A percentile compares a stretch with the other conserved stretches of the same genome.
These are phyloP conservation scores for Caenorhabditis sp. DNA, from an alignment of 2,888 invertebrate genomes.

Conservation along the genomic window DNA sequence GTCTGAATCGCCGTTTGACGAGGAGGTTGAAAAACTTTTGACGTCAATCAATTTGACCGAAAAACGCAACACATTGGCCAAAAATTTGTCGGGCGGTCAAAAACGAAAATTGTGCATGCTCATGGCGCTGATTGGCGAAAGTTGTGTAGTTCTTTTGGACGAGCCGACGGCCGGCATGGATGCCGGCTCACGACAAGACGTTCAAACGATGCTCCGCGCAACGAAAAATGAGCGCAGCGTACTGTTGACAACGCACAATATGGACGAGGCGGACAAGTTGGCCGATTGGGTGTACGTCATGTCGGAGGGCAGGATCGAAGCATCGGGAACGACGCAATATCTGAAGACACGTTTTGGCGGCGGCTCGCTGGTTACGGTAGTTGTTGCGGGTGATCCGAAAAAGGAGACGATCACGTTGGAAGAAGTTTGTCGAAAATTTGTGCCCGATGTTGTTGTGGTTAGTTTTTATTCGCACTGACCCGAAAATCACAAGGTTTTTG, in stretches of 20 bases:
- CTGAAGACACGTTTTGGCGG: constrained; percentile 60
- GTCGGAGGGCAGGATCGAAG: constrained; percentile 60
- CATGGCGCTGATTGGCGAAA: constrained; percentile 63
- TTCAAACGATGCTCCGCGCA: constrained; percentile 47
- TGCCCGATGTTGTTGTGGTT: not conserved
- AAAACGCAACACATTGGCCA: too few species aligned
- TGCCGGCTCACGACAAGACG: constrained; percentile 45
- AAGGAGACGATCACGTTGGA: not conserved
- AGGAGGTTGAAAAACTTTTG: not conserved
- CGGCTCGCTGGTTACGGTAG: constrained; percentile 60
- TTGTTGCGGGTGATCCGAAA: constrained; percentile 29
- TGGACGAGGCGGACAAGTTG: constrained; percentile 68
- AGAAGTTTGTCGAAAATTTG: constrained; percentile 1
- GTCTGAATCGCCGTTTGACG: constrained; percentile 9
- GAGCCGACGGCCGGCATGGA: constrained; percentile 63
- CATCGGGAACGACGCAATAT: constrained; percentile 57
- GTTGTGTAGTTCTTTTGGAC: constrained; percentile 59
- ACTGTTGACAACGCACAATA: constrained; percentile 68
- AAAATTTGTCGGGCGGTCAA: constrained; percentile 64
- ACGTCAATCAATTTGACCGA: not conserved
- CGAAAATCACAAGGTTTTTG: too few species aligned
- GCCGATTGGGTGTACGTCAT: constrained; percentile 66
- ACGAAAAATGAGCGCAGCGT: constrained; percentile 56
- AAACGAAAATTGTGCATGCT: constrained; percentile 66
- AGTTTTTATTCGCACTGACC: not conserved